Evolutionary conservation across 2,113 vertebrate species (phyloP).

Genomic region (Lophotis ruficrista): DNA sequence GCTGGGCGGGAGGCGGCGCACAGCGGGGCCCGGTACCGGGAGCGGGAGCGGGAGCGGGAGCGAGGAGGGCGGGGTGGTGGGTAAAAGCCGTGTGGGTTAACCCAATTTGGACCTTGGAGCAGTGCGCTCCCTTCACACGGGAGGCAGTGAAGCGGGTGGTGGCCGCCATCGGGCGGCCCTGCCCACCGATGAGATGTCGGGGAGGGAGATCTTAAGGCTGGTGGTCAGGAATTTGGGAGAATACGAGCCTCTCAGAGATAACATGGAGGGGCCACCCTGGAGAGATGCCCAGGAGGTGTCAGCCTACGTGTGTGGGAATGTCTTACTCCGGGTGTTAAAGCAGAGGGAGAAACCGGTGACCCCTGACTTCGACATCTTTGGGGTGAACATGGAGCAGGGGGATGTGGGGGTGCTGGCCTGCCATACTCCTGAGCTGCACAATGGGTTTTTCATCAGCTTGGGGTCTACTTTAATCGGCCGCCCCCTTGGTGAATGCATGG

Average conservation of each 20-base stretch:
- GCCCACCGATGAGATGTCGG: neutral
- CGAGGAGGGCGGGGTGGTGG: no score
- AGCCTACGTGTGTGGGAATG: neutral
- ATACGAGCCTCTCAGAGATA: constrained; percentile 9
- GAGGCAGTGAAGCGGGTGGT: neutral
- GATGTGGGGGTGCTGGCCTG: constrained; percentile 15
- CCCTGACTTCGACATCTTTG: neutral
- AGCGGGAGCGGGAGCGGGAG: no score
- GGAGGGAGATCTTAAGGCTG: neutral
- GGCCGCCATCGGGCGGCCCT: neutral
- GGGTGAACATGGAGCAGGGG: neutral
- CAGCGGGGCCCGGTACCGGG: no score
- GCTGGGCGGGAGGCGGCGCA: accelerated
- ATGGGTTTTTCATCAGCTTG: constrained; percentile 21
- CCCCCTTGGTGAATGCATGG: neutral
- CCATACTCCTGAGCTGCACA: neutral
- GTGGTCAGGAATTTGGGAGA: constrained; percentile 1
- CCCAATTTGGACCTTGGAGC: neutral
- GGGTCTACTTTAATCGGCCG: neutral
- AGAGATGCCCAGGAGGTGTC: neutral
- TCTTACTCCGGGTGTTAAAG: neutral
- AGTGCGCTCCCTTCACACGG: neutral
- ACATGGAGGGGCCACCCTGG: neutral
- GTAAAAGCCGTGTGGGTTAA: neutral
- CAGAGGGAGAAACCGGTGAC: neutral